Evolutionary conservation across 2,113 vertebrate species (phyloP).

Genomic region (Notothenia rossii): DNA sequence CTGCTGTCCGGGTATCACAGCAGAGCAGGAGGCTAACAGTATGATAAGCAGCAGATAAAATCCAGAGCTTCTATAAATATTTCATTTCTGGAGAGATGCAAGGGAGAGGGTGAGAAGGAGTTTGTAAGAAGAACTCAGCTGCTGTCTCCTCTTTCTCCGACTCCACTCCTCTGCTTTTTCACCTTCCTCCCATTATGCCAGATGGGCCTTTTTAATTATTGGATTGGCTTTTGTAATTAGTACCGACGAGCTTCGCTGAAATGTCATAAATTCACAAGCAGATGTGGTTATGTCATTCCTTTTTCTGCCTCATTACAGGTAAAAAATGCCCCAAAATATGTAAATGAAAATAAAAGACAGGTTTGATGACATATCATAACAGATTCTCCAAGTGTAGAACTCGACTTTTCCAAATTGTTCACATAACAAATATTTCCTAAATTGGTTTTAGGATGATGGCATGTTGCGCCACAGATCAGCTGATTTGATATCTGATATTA

Average conservation of each 20-base stretch:
- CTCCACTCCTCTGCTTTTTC: not conserved
- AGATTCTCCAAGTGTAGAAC: not conserved
- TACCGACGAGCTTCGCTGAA: constrained; percentile 24
- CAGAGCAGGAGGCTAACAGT: constrained; percentile 26
- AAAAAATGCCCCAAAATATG: not conserved
- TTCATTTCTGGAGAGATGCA: constrained; percentile 61
- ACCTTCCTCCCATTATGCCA: constrained; percentile 9
- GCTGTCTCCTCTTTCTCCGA: not conserved
- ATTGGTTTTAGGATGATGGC: too few species aligned
- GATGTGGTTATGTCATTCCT: not conserved
- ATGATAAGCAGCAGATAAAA: constrained; percentile 64
- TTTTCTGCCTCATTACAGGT: not conserved
- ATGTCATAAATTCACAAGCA: constrained; percentile 28
- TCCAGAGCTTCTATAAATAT: constrained; percentile 71
- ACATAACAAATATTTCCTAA: too few species aligned
- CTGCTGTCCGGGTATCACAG: not conserved
- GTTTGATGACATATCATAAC: not conserved
- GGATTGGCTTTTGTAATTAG: constrained; percentile 57
- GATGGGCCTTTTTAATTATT: constrained; percentile 51
- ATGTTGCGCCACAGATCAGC: too few species aligned
- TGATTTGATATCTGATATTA: too few species aligned
- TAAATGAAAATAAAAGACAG: not conserved
- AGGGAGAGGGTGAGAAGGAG: constrained; percentile 30
- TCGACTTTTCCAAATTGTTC: too few species aligned
- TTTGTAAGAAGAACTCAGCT: constrained; percentile 24